phyloP scores from a whole-genome alignment of 2,113 vertebrate genomes.

The rat (Rattus norvegicus) region DNA sequence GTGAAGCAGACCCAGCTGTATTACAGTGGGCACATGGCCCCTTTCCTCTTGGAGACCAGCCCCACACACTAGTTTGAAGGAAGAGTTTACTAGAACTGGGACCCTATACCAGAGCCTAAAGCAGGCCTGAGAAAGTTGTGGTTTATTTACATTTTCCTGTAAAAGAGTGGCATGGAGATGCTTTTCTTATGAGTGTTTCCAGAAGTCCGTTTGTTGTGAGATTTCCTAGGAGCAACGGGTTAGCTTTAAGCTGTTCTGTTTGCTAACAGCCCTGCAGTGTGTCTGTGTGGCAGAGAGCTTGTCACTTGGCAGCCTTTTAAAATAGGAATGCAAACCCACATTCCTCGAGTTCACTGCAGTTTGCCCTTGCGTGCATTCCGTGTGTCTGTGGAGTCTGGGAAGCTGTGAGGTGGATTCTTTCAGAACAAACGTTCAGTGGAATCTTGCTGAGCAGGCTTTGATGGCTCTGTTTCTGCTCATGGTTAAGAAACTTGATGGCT shows the following conservation, averaged over 20 bases:
- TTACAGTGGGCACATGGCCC: conserved; percentile 31
- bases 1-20: background rate
- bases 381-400: background rate
- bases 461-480: background rate
- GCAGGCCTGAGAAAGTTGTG: background rate
- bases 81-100: background rate
- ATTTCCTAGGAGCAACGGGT: conserved; percentile 16
- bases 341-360: background rate
- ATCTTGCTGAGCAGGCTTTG: background rate
- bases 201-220: conserved; percentile 42
- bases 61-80: conserved; percentile 22
- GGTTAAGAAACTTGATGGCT: background rate
- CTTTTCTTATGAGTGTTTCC: conserved; percentile 45
- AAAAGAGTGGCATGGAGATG: conserved; percentile 42
- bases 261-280: background rate
- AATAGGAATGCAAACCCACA: background rate
- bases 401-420: background rate
- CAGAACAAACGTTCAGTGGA: background rate
- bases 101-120: conserved; percentile 34
- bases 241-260: conserved; percentile 54
- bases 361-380: background rate
- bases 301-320: conserved; percentile 15
- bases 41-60: conserved; percentile 38
- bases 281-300: conserved; percentile 31
- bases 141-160: conserved; percentile 54